A percentile compares a stretch with the other conserved stretches of the same genome.
Conservation (phyloP, 2,888 invertebrate species). For the Tinea trinotella region DNA sequence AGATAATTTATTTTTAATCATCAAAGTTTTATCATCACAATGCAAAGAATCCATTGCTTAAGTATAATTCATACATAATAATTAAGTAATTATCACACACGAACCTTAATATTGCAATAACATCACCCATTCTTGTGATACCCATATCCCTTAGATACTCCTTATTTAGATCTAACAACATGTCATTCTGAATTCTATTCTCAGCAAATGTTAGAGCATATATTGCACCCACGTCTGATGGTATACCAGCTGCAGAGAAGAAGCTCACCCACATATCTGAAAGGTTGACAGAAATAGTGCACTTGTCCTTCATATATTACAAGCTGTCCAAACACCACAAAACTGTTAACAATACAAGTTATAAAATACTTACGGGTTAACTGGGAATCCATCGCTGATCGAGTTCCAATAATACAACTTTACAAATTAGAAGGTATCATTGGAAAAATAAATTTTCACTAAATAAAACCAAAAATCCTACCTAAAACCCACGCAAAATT, state of each 20-base stretch:
- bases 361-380: constrained; percentile 40
- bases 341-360: not conserved
- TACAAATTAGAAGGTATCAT: not conserved
- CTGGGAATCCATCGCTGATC: constrained; percentile 44
- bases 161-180: constrained; percentile 89
- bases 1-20: too few relatives aligned
- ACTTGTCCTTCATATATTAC: not conserved
- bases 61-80: too few relatives aligned
- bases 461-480: not conserved
- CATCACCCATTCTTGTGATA: constrained; percentile 80
- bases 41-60: too few relatives aligned
- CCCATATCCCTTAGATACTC: constrained; percentile 93
- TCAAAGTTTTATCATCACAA: too few relatives aligned
- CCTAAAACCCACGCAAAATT: not conserved
- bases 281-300: constrained; percentile 24
- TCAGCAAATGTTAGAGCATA: constrained; percentile 91
- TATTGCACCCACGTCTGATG: constrained; percentile 82
- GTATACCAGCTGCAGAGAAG: constrained; percentile 88
- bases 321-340: not conserved
- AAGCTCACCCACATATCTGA: constrained; percentile 87
- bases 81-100: too few relatives aligned
- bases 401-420: not conserved
- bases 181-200: constrained; percentile 88
- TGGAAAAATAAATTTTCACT: not conserved
- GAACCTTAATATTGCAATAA: constrained; percentile 81